Percentiles rank a stretch among this genome's conserved stretches.
Evolutionary conservation across 1,140 invertebrate genomes (phyloP).

Genomic region (Apis mellifera): DNA sequence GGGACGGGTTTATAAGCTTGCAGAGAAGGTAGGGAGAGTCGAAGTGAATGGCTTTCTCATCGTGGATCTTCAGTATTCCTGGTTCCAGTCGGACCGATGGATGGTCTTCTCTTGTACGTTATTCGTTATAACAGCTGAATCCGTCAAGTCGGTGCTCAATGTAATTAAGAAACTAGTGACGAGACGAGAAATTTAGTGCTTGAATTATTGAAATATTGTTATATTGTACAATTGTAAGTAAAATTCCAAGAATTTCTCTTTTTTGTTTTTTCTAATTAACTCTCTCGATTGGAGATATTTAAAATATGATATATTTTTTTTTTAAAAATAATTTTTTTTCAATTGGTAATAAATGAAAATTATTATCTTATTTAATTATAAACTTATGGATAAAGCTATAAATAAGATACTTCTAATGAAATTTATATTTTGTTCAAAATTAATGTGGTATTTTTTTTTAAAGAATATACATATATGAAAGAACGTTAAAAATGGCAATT

Average conservation of each 20-base stretch:
- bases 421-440: background rate
- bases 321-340: background rate
- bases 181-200: background rate
- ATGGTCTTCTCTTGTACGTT: conserved; percentile 62
- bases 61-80: conserved; percentile 72
- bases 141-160: conserved; percentile 24
- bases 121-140: conserved; percentile 38
- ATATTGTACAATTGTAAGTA: background rate
- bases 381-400: background rate
- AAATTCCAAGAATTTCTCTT: background rate
- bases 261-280: background rate
- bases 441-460: background rate
- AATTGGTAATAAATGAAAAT: background rate
- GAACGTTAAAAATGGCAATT: background rate
- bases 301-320: background rate
- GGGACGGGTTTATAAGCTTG: conserved; percentile 5
- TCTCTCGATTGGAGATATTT: background rate
- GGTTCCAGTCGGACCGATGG: conserved; percentile 75
- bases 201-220: background rate
- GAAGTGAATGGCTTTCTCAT: conserved; percentile 77
- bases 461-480: background rate
- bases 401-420: too few relatives aligned
- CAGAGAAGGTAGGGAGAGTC: conserved; percentile 58
- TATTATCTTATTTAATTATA: too few relatives aligned
- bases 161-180: background rate